Percentiles rank a stretch among this genome's conserved stretches.
Conservation (phyloP, 2,797 vertebrate genomes). For the Triplophysa yarkandensis region DNA sequence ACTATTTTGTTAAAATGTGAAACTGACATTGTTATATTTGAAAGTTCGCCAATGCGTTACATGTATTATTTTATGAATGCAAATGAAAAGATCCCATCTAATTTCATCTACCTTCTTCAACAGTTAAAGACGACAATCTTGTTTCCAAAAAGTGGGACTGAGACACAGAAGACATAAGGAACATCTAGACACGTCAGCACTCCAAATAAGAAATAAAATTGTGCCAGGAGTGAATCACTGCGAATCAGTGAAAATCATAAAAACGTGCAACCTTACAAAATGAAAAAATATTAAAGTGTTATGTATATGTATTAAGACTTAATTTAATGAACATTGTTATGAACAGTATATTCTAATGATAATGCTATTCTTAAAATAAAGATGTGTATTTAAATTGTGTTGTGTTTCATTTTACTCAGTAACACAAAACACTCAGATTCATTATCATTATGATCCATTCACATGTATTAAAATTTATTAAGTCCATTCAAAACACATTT, state of each 20-base stretch:
- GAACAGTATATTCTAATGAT: conserved; percentile 69
- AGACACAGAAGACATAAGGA: conserved; percentile 28
- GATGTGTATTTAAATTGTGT: conserved; percentile 67
- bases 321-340: conserved; percentile 75
- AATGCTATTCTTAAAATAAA: conserved; percentile 81
- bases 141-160: conserved; percentile 64
- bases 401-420: neutral
- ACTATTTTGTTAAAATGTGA: neutral
- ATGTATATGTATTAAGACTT: conserved; percentile 65
- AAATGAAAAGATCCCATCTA: neutral
- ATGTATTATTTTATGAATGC: neutral
- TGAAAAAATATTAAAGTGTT: conserved; percentile 52
- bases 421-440: neutral
- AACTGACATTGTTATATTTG: neutral
- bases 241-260: conserved; percentile 57
- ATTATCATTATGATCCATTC: neutral
- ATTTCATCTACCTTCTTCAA: conserved; percentile 13
- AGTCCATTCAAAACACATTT: conserved; percentile 2
- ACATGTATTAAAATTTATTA: neutral
- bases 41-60: neutral
- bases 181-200: conserved; percentile 6
- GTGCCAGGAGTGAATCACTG: conserved; percentile 44
- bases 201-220: conserved; percentile 29
- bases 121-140: conserved; percentile 65
- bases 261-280: conserved; percentile 36